Conservation (phyloP, 2,888 invertebrate genomes). For the Limnephilus marmoratus region DNA sequence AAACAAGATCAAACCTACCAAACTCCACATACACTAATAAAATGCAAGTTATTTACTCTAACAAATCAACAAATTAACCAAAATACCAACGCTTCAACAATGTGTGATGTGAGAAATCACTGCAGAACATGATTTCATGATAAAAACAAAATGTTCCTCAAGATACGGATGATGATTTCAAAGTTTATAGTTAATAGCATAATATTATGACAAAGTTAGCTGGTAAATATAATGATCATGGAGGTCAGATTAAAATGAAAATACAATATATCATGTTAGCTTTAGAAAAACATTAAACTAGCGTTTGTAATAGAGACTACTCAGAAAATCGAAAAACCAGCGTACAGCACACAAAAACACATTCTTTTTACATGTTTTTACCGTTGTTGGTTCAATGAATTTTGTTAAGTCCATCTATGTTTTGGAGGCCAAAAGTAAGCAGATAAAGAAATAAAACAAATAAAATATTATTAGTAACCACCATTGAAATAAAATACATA, state of each 20-base stretch:
- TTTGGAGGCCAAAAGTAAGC: slow-evolving; percentile 70
- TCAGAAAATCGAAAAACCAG: slow-evolving; percentile 9
- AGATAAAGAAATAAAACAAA: slow-evolving; percentile 69
- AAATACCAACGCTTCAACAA: not conserved
- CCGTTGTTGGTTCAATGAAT: slow-evolving; percentile 46
- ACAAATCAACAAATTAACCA: not conserved
- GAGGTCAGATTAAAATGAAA: not conserved
- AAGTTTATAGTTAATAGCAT: not conserved
- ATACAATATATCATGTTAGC: not conserved
- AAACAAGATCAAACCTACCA: not conserved
- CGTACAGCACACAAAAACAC: slow-evolving; percentile 11
- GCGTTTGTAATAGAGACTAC: not conserved
- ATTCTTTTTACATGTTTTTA: slow-evolving; percentile 47
- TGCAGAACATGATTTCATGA: not conserved
- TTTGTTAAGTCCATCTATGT: slow-evolving; percentile 76
- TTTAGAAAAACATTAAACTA: not conserved
- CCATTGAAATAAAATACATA: slow-evolving; percentile 51
- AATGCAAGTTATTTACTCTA: not conserved
- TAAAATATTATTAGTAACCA: slow-evolving; percentile 61
- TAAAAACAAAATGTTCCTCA: not conserved
- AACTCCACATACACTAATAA: not conserved
- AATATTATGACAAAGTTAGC: not conserved
- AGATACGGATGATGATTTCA: not conserved
- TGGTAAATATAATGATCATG: not conserved
- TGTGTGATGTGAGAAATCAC: not conserved